Base-by-base conservation (phyloP, 2,113 vertebrate genomes). In the Coryphaenoides rupestris region DNA sequence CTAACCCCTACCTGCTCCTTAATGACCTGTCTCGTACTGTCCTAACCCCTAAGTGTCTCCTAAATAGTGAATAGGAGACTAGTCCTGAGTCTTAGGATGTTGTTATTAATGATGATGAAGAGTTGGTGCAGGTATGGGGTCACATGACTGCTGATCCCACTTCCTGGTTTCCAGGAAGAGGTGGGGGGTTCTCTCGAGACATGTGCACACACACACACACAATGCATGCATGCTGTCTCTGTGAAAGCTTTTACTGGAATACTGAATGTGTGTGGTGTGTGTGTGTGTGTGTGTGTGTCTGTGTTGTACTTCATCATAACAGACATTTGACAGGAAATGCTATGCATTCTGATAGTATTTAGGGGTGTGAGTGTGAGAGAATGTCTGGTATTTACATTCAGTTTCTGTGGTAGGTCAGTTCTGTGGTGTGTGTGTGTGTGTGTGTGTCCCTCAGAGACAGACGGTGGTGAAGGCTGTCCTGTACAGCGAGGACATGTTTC, bases 371-470 rank as follows among this genome's bases (percentile, higher is more conserved):
- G 70, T 58, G 56, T 73, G 40, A 66, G 65, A 75, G 73, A 76
- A 75, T 84, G 67, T 75, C 62, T 61, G 77, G 79, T 61, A 77
- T 84, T 73, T 72, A 73, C 56, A 63, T 65, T 46, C 49, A 67
- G 21, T 60, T 67, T 13, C 21, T 23, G 58, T 55, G 64, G 58
- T 62, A 16, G 67, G 54, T 65, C 2, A 14, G 13, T n/a, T n/a
- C n/a, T n/a, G n/a, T n/a, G n/a, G n/a, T n/a, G n/a, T n/a, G n/a
- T n/a, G n/a, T n/a, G n/a, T n/a, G n/a, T n/a, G n/a, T n/a, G n/a
- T n/a, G n/a, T n/a, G n/a, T n/a, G n/a, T n/a, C n/a, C n/a, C n/a
- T n/a, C n/a, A n/a, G n/a, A n/a, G n/a, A n/a, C n/a, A n/a, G n/a
- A n/a, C n/a, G n/a, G n/a, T n/a, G n/a, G n/a, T n/a, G n/a, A n/a